Evolutionary conservation across 1,140 invertebrate species (phyloP).

Genomic region (Centruroides sculpturatus): DNA sequence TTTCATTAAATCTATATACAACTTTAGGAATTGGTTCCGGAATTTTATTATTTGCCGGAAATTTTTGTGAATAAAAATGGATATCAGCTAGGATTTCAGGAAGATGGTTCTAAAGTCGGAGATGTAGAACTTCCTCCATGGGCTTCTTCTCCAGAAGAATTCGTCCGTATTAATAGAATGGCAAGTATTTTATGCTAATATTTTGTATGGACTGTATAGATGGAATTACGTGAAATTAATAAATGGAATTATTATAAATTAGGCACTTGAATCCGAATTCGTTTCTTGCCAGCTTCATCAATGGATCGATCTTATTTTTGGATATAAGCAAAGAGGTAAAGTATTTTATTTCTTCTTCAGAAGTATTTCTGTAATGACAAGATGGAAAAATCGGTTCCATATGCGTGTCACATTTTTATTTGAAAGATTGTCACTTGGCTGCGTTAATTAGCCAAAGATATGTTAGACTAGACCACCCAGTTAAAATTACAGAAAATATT

Average conservation of each 20-base stretch:
- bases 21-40: slow-evolving; percentile 83
- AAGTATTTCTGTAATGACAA: not conserved
- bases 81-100: slow-evolving; percentile 74
- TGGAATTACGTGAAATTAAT: not conserved
- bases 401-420: too few relatives aligned
- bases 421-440: too few relatives aligned
- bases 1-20: not conserved
- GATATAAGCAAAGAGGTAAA: slow-evolving; percentile 92
- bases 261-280: slow-evolving; percentile 96
- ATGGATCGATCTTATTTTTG: slow-evolving; percentile 99
- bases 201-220: not conserved
- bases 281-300: slow-evolving; percentile 98
- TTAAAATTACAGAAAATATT: too few relatives aligned
- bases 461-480: too few relatives aligned
- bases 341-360: not conserved
- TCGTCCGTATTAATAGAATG: slow-evolving; percentile 94
- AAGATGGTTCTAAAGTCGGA: slow-evolving; percentile 64
- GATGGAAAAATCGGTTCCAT: too few relatives aligned
- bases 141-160: slow-evolving; percentile 93
- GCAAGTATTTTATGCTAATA: slow-evolving; percentile 28
- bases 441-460: too few relatives aligned
- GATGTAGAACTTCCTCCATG: slow-evolving; percentile 89
- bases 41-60: slow-evolving; percentile 98
- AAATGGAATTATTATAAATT: slow-evolving; percentile 12
- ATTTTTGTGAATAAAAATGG: slow-evolving; percentile 87